phyloP scores from a whole-genome alignment of 2,797 vertebrate genomes.

The Peromyscus aztecus region DNA sequence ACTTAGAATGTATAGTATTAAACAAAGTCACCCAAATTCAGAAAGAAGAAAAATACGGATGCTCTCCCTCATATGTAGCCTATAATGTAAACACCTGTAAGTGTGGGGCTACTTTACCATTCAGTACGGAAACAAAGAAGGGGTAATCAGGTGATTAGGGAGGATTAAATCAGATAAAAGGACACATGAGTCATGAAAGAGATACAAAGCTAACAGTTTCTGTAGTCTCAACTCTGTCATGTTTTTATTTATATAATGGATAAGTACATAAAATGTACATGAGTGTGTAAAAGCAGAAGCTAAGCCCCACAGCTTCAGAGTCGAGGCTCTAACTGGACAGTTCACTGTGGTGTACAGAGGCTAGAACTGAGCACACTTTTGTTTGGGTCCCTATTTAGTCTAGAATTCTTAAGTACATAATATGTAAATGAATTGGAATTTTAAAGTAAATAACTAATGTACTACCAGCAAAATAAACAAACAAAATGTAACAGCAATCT shows the following conservation, averaged over 20 bases:
- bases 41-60: background rate
- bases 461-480: constrained; percentile 2
- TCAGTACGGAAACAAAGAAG: background rate
- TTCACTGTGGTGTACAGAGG: no score
- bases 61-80: background rate
- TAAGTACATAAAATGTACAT: background rate
- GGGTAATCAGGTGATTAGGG: background rate
- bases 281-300: background rate
- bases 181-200: background rate
- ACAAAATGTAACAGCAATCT: background rate
- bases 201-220: background rate
- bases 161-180: no score
- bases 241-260: background rate
- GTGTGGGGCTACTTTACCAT: background rate
- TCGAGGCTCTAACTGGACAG: background rate
- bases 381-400: background rate
- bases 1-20: background rate
- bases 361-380: background rate
- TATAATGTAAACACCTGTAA: background rate
- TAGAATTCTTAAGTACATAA: constrained; percentile 38
- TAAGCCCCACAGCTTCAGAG: background rate
- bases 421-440: background rate
- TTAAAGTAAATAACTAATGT: constrained; percentile 19
- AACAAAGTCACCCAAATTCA: background rate
- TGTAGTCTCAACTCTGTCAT: background rate